Base-by-base conservation (phyloP, 2,888 invertebrate genomes). In the Leucoma salicis region DNA sequence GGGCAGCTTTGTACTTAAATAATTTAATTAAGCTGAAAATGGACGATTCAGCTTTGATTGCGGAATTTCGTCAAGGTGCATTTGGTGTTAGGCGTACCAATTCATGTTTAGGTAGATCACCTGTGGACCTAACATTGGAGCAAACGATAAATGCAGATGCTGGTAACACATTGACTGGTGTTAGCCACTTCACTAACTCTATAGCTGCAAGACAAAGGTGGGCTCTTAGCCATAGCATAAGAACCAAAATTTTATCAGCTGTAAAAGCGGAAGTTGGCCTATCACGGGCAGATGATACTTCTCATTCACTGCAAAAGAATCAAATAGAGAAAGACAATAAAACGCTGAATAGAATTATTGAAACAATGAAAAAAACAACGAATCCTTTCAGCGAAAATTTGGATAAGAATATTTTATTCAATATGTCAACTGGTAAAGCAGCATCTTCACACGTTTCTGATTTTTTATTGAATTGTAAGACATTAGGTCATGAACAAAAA, bases 141-240 rank as follows among this genome's bases (percentile, higher is more conserved):
- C 70, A 72, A 44, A 74, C 72, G 2, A 66, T 73, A 3, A 75
- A 73, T 46, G 70, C 67, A 32, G 70, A 75, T 46, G 69, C 73
- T 38, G 67, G 52, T 6, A 56, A 49, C 25, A 61, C 46, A 46
- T 45, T 69, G 6, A 63, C 65, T 28, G 71, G 70, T 38, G 39
- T 70, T 29, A 49, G 42, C 11, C 35, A 39, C 24, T 14, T 39
- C 5, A 39, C 39, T 1, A 39, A 39, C n/a, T 39, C 39, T 3
- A 28, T 39, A 6, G 15, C 33, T 5, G 28, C 36, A 6, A 12
- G 39, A 4, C 39, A 39, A 27, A 25, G 39, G 5, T 39, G 39
- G 39, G 2, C 4, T 27, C n/a, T 6, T 7, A 35, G 27, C 7
- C 35, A 35, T 27, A 27, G n/a, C n/a, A 11, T 11, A n/a, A n/a